Base-by-base conservation (phyloP, 2,113 vertebrate species). In the Tychaedon coryphoeus region DNA sequence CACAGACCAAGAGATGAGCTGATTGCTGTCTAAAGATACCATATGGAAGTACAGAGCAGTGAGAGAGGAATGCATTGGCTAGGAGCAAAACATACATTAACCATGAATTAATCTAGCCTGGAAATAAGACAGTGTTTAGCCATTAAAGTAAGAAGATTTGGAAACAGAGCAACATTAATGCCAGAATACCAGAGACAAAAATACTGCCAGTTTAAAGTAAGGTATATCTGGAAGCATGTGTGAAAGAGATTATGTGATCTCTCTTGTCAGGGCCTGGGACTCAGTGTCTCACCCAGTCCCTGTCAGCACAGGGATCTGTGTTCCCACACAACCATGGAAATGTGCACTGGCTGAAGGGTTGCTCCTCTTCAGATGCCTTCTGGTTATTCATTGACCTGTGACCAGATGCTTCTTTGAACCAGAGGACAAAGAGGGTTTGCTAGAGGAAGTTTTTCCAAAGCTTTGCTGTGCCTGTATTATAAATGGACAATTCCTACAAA, bases 21-120 rank as follows among this genome's bases (percentile, higher is more conserved):
- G 85, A 82, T 86, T 85, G 74, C 74, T 88, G 66, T 34, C 88
- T 66, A 65, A 86, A 95, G 94, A 91, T 88, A 75, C 13, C 81
- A 29, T 12, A 19, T 31, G 40, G 60, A 40, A 85, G 38, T 88
- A 45, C 28, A 51, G 62, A 93, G 61, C 43, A 83, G 67, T 31
- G 73, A 64, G 56, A 53, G 43, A 40, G 54, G 47, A 82, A 75
- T 0, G 7, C 36, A 22, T 3, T 87, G 69, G 31, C 66, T 45
- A 25, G 60, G 34, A 90, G 50, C 50, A 95, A 72, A 89, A 45
- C 6, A 12, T 12, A 66, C 26, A 34, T 76, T 89, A 83, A 83
- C 66, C 23, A 19, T 13, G 14, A 40, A 22, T 74, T 86, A 66
- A 43, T 76, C 58, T 51, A 62, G 16, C 14, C 56, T 91, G 84